Percentiles rank a stretch among this genome's conserved stretches.
Evolutionary conservation across 2,888 invertebrate species (phyloP).

Genomic region (Ormia ochracea): DNA sequence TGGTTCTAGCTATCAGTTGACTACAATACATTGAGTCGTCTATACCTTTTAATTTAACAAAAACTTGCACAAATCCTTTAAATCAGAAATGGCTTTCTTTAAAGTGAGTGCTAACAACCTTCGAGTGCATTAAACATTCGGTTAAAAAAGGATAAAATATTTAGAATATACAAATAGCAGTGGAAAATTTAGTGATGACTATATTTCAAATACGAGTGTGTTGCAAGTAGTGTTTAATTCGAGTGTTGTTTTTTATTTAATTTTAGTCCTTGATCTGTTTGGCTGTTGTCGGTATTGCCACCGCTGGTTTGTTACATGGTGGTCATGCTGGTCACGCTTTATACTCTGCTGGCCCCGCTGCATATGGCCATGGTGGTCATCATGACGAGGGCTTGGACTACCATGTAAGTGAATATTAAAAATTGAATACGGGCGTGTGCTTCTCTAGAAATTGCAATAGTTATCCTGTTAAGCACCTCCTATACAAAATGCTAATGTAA

Average conservation of each 20-base stretch:
- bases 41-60: constrained; percentile 64
- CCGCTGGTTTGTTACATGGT: constrained; percentile 75
- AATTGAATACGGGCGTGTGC: no score
- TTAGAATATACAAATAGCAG: not conserved
- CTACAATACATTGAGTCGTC: constrained; percentile 74
- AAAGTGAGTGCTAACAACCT: constrained; percentile 74
- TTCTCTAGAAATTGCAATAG: no score
- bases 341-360: constrained; percentile 72
- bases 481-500: no score
- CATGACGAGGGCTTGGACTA: constrained; percentile 75
- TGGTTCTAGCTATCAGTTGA: constrained; percentile 78
- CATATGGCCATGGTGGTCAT: constrained; percentile 68
- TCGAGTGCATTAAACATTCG: not conserved
- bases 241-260: constrained; percentile 41
- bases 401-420: constrained; percentile 74
- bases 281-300: constrained; percentile 75
- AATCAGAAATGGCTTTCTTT: constrained; percentile 75
- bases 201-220: not conserved
- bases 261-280: constrained; percentile 75
- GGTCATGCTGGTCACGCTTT: constrained; percentile 69
- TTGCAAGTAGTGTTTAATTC: constrained; percentile 5
- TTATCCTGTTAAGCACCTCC: no score
- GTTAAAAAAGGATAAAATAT: not conserved
- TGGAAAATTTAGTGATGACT: not conserved
- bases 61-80: constrained; percentile 57